These are phyloP conservation scores for Leptopilina myrica DNA, from an alignment of 2,888 invertebrate species.

Conservation along the genomic window DNA sequence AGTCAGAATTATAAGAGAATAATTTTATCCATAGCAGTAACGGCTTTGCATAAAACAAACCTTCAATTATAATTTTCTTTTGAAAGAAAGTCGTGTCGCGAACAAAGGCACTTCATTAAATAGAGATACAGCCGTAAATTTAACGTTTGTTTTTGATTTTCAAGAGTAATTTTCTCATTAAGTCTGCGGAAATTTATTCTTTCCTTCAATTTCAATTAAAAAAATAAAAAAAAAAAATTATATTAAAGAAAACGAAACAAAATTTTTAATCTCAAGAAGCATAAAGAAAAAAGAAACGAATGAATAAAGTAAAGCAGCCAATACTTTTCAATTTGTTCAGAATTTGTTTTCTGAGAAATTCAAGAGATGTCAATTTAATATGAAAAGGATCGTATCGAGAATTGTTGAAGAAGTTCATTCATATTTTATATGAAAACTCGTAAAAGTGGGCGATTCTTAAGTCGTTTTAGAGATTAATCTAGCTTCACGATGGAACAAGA, in stretches of 20 bases:
- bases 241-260: too few relatives aligned
- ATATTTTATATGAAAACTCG: background rate
- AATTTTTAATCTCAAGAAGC: too few relatives aligned
- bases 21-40: background rate
- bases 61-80: slow-evolving; percentile 12
- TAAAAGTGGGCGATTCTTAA: slow-evolving; percentile 6
- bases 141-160: background rate
- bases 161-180: slow-evolving; percentile 2
- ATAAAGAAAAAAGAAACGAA: too few relatives aligned
- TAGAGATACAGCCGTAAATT: background rate
- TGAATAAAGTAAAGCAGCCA: too few relatives aligned
- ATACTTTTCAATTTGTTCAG: too few relatives aligned
- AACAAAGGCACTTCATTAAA: slow-evolving; percentile 1
- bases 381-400: background rate
- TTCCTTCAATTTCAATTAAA: background rate
- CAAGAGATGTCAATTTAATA: background rate
- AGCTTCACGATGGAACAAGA: slow-evolving; percentile 7
- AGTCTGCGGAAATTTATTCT: too few relatives aligned
- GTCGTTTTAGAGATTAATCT: background rate
- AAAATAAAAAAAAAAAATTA: background rate
- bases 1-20: background rate
- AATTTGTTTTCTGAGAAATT: background rate
- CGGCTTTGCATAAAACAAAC: slow-evolving; percentile 21
- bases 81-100: background rate
- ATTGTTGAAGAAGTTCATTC: background rate